Conservation (phyloP, 2,113 vertebrate genomes). For the Bufo bufo region DNA sequence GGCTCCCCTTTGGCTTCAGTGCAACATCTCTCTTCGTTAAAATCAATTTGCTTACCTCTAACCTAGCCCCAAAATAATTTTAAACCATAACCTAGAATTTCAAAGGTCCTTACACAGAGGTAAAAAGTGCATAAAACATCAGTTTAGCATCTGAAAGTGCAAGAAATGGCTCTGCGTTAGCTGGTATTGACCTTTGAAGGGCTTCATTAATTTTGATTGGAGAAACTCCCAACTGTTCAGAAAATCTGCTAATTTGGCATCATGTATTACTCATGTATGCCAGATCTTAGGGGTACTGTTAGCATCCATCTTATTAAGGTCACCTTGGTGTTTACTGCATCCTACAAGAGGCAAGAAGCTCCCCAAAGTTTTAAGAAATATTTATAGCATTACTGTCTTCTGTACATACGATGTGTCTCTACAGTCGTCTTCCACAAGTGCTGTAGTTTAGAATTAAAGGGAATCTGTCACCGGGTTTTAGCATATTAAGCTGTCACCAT, state of each 20-base stretch:
- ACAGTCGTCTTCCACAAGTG: neutral
- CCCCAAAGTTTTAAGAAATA: neutral
- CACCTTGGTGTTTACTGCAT: neutral
- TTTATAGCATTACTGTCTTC: neutral
- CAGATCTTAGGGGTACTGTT: neutral
- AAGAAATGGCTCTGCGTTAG: neutral
- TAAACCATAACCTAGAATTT: neutral
- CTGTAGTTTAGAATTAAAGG: neutral
- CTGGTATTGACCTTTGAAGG: neutral
- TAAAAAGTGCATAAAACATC: neutral
- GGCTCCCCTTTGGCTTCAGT: no score
- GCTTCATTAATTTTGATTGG: neutral
- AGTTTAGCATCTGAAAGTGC: neutral
- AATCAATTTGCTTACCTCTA: no score
- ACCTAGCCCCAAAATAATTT: neutral
- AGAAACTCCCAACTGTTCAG: neutral
- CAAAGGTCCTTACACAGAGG: neutral
- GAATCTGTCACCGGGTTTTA: no score
- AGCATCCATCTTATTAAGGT: neutral
- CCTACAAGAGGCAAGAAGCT: neutral
- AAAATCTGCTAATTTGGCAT: neutral
- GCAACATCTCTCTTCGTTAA: no score
- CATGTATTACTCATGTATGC: neutral
- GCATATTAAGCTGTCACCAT: no score
- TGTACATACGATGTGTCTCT: neutral